These are phyloP conservation scores for Cyclophora albipunctata DNA, from an alignment of 2,888 invertebrate genomes.

Conservation along the genomic window DNA sequence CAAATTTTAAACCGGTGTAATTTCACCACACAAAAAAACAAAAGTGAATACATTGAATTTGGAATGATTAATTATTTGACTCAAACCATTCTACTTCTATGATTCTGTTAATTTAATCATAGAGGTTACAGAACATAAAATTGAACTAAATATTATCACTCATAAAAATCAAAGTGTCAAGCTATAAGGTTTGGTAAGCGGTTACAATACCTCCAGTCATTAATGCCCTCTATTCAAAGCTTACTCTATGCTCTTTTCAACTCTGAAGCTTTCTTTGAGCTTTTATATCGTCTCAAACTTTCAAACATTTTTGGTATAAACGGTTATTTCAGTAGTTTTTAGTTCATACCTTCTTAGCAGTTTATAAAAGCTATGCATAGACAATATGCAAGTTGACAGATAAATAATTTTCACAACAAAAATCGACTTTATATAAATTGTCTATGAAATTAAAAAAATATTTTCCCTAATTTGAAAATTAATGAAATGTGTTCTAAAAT, in stretches of 20 bases:
- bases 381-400: too few species aligned
- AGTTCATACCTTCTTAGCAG: conserved; percentile 23
- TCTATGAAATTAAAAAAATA: too few species aligned
- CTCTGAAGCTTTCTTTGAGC: conserved; percentile 37
- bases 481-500: conserved; percentile 7
- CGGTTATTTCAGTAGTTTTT: conserved; percentile 41
- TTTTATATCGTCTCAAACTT: conserved; percentile 21
- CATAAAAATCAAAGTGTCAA: conserved; percentile 15
- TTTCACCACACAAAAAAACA: too few species aligned
- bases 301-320: conserved; percentile 8
- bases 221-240: conserved; percentile 46
- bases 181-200: conserved; percentile 25
- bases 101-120: too few species aligned
- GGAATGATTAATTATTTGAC: too few species aligned
- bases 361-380: too few species aligned
- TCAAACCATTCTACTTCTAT: too few species aligned
- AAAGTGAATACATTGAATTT: too few species aligned
- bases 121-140: too few species aligned
- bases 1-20: too few species aligned
- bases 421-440: background rate
- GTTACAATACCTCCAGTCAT: conserved; percentile 54
- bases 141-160: too few species aligned
- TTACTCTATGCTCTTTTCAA: conserved; percentile 38
- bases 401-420: background rate
- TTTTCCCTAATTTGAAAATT: conserved; percentile 12